Conservation (phyloP, 1,140 invertebrate species). For the Drosophila burlai region DNA sequence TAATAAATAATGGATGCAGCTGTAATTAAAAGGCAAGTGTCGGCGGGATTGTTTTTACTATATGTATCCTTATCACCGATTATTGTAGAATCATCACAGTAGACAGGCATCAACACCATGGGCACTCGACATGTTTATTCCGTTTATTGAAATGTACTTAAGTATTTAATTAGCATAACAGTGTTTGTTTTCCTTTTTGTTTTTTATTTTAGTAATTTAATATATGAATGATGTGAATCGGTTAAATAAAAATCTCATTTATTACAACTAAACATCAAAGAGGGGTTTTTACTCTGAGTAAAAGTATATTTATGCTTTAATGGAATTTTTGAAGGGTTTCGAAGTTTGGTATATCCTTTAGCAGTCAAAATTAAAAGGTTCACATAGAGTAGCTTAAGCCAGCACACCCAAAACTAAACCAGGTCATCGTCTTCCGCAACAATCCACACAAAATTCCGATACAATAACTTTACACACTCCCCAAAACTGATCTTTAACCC, state of each 20-base stretch:
- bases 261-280: slow-evolving; percentile 25
- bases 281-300: not conserved
- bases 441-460: not conserved
- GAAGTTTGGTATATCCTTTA: not conserved
- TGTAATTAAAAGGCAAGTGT: slow-evolving; percentile 47
- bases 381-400: no score
- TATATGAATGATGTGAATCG: slow-evolving; percentile 44
- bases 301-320: not conserved
- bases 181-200: slow-evolving; percentile 39
- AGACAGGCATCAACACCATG: slow-evolving; percentile 20
- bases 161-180: slow-evolving; percentile 65
- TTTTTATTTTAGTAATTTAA: no score
- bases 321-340: not conserved
- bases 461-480: not conserved
- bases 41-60: slow-evolving; percentile 22
- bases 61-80: slow-evolving; percentile 32
- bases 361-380: no score
- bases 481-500: slow-evolving; percentile 28
- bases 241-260: slow-evolving; percentile 68
- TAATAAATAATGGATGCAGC: slow-evolving; percentile 54
- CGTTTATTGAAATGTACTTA: slow-evolving; percentile 62
- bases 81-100: slow-evolving; percentile 22
- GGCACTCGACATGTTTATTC: slow-evolving; percentile 48
- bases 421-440: not conserved
- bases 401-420: not conserved